Conservation (phyloP, 2,888 invertebrate genomes). For the Linyphia triangularis region DNA sequence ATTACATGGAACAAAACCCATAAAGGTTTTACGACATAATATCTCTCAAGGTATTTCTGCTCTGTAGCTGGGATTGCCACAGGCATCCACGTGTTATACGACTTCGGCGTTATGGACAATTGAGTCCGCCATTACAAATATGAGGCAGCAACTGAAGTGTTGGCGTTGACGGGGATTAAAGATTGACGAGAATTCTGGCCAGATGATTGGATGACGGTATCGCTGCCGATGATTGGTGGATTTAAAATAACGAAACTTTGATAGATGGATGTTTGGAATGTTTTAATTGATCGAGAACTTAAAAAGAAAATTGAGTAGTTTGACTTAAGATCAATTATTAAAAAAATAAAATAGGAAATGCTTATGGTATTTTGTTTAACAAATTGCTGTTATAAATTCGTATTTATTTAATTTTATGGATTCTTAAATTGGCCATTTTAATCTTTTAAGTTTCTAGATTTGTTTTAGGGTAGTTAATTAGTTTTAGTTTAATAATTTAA, state of each 20-base stretch:
- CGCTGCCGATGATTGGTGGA: neutral
- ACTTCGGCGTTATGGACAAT: slow-evolving; percentile 18
- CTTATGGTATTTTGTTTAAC: no score
- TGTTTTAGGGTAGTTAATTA: no score
- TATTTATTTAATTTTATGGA: no score
- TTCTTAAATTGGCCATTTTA: no score
- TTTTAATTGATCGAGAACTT: no score
- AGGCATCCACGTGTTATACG: neutral
- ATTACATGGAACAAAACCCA: slow-evolving; percentile 33
- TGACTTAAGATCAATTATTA: no score
- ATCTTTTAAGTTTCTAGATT: no score
- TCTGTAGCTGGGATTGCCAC: neutral
- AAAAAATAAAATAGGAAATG: no score
- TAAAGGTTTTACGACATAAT: slow-evolving; percentile 27
- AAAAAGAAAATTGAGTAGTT: no score
- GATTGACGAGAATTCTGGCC: neutral
- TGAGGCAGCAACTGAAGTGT: neutral
- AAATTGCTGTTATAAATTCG: no score
- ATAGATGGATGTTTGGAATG: no score
- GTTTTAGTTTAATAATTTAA: no score
- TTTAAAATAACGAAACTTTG: neutral
- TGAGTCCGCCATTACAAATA: slow-evolving; percentile 11
- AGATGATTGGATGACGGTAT: neutral
- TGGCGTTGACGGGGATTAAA: neutral
- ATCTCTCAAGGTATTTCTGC: neutral